These are phyloP conservation scores for Jordanella pulchra DNA, from an alignment of 2,797 vertebrate genomes.

Conservation along the genomic window DNA sequence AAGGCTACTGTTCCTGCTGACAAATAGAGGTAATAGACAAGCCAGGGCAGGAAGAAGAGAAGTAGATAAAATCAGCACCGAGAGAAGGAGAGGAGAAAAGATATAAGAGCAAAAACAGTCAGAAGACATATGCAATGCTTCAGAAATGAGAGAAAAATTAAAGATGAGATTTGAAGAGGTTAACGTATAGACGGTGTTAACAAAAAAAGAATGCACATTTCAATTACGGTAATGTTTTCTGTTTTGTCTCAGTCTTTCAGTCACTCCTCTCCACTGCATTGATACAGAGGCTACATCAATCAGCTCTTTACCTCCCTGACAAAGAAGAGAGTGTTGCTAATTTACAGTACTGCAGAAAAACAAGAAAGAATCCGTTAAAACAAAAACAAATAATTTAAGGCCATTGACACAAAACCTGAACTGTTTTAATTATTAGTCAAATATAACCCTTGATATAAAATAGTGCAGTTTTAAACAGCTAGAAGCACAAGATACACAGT, in stretches of 20 bases:
- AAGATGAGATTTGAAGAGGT: constrained; percentile 6
- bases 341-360: constrained; percentile 35
- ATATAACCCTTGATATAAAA: constrained; percentile 81
- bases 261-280: constrained; percentile 22
- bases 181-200: neutral
- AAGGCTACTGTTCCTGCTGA: constrained; percentile 64
- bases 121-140: constrained; percentile 9
- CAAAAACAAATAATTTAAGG: constrained; percentile 43
- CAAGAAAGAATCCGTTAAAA: constrained; percentile 27
- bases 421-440: constrained; percentile 70
- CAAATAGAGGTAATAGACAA: constrained; percentile 41
- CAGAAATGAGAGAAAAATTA: neutral
- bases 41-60: constrained; percentile 26
- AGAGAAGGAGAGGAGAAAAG: constrained; percentile 11
- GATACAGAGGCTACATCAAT: constrained; percentile 64
- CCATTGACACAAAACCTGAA: constrained; percentile 58
- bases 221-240: constrained; percentile 16
- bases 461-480: constrained; percentile 72
- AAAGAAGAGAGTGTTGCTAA: constrained; percentile 26
- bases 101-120: constrained; percentile 2
- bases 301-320: constrained; percentile 48
- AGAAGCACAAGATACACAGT: constrained; percentile 60
- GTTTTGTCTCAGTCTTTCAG: constrained; percentile 24
- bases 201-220: neutral
- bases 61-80: constrained; percentile 30